Evolutionary conservation across 2,113 vertebrate species (phyloP), one percentile per base, ranked within the genome.

Genomic region (Melozone crissalis): DNA sequence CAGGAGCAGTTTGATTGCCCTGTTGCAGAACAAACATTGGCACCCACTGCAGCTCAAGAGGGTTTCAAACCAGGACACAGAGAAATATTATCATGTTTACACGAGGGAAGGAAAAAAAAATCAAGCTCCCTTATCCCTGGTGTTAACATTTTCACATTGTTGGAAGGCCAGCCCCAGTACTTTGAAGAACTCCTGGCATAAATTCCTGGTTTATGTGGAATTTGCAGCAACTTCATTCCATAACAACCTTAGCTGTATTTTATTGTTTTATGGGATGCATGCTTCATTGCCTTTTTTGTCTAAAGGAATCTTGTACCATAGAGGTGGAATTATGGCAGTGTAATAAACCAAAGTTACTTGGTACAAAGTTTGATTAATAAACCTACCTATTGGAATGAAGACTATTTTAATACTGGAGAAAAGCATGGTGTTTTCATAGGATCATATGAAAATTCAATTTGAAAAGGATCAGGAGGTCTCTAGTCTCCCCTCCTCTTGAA

Each of bases 211-310:
- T 94, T 86, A 80, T 58, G 27, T 71, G 80, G 80, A 88, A 92
- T 90, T 58, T 84, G 47, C 65, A 84, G 63, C 65, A 83, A 41
- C 37, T 46, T 71, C 37, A 23, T 93, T 86, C 80, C 27, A 23
- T 71, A 80, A 74, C 59, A 30, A 59, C 33, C 0, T 1, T 67
- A 66, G 63, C 63, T 90, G 7, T 92, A 84, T 86, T 95, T 92
- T 74, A 58, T 69, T 73, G 63, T 52, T 92, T 94, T 88, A 94
- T 89, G 86, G 39, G 65, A 46, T 67, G 24, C 61, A 73, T 63
- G 43, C 61, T 90, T 65, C 21, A 16, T 74, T 89, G 68, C 86
- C 83, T 93, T 78, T 95, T 92, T 89, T 83, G 69, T 63, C 68
- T 81, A 59, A 86, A 84, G 65, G 47, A 90, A 59, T 77, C 33